Conservation (phyloP, 2,113 vertebrate species). For the Lynx canadensis region DNA sequence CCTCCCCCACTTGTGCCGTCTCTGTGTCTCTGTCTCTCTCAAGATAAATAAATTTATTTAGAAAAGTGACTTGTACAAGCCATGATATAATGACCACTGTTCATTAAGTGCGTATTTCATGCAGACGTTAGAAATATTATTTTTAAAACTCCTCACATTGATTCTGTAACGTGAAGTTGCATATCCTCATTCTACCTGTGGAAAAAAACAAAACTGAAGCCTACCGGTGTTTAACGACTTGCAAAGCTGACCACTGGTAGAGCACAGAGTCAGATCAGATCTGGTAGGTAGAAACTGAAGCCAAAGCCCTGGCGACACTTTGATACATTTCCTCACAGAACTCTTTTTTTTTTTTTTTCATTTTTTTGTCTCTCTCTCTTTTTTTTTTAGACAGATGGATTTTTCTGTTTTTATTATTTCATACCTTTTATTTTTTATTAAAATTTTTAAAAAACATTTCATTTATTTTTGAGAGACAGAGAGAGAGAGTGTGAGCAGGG, state of each 20-base stretch:
- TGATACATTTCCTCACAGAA: not conserved
- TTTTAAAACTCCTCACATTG: not conserved
- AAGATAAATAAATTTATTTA: too few relatives aligned
- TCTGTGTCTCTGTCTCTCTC: too few relatives aligned
- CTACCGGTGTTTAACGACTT: not conserved
- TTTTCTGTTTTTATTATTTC: not conserved
- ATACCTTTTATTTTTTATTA: not conserved
- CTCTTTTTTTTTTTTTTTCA: not conserved
- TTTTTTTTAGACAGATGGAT: not conserved
- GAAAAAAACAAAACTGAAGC: not conserved
- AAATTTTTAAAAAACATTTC: too few relatives aligned
- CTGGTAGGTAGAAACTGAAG: not conserved
- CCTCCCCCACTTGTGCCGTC: too few relatives aligned
- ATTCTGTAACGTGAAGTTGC: not conserved
- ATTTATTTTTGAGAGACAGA: too few relatives aligned
- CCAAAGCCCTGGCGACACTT: not conserved
- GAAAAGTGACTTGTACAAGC: not conserved
- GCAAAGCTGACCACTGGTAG: rapidly evolving
- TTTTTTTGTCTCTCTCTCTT: not conserved
- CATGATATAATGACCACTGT: not conserved
- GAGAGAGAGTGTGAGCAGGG: too few relatives aligned
- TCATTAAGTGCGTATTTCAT: too few relatives aligned
- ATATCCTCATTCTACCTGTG: not conserved
- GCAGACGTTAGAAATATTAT: not conserved
- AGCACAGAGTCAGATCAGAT: not conserved